Evolutionary conservation across 1,140 invertebrate genomes (phyloP), one percentile per base, ranked within the genome.

Genomic region (Coenobita brevimanus): DNA sequence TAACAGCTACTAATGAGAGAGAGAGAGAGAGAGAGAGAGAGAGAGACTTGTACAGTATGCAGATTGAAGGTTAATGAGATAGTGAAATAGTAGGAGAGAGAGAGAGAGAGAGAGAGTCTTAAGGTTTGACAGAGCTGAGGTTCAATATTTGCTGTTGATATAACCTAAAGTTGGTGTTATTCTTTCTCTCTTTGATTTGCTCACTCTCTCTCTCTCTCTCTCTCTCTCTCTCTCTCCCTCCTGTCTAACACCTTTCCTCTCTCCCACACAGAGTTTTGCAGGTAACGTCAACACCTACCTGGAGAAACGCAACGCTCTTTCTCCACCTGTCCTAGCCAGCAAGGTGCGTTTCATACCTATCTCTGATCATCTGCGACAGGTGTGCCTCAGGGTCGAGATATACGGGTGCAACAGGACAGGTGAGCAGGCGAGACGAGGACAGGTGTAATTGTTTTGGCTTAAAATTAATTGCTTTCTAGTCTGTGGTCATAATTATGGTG

Each of bases 311-410:
- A 89, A 83, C 60, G 57, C 60, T 84, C 93, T 98, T 89, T 96
- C 97, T 91, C 95, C 96, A 8, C 96, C 97, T 3, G 95, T 97
- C 89, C 94, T 98, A 46, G 97, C 97, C 0, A 96, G 95, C 64
- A 96, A 95, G 93, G 95, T 98, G 67, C 95, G 97, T 54, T 96
- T 98, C 92, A 95, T 97, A 91, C 97, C 97, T 17, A 97, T 96
- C 92, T 96, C 96, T 81, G 94, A 96, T 87, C 96, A 97, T 92
- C 96, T 96, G 36, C 94, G 97, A 69, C 98, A 97, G 0, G 96
- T 98, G 27, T 98, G 97, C 92, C 96, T 98, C 95, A 93, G 97
- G 90, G 96, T 98, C 10, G 97, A 98, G 93, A 93, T 98, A 81
- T 96, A 97, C 91, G 97, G 97, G 87, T 97, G 97, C 92, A 94